Base-by-base conservation (phyloP, 2,113 vertebrate genomes). In the Gallinago media region DNA sequence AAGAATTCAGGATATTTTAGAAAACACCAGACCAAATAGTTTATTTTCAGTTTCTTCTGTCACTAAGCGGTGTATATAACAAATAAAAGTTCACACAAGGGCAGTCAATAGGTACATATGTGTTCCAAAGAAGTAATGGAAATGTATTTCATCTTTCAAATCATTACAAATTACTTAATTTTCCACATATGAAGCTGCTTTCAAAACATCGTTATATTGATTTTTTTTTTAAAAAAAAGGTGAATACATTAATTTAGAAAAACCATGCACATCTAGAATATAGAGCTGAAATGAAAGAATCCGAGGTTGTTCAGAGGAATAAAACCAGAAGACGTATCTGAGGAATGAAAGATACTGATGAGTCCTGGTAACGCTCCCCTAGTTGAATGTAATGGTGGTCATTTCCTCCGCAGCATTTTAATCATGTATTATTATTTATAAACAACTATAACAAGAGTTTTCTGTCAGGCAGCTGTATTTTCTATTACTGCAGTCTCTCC, bases 361-460 rank as follows among this genome's bases (percentile, higher is more conserved):
- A 80, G 47, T 77, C 85, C 44, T 71, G 80, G 94, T 93, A 92
- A 73, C 93, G 97, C 59, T 92, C 59, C 94, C 22, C 63, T 62
- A 55, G 67, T 73, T 94, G 88, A 97, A 95, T 96, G 92, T 84
- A 97, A 97, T 94, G 73, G 89, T 47, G 47, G 74, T 76, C 47
- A 85, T 98, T 95, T 97, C 85, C 89, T 97, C 96, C 85, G 89
- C 75, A 86, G 82, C 74, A 97, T 98, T 98, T 98, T 98, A 98
- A 98, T 98, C 92, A 97, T 86, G 52, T 92, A 75, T 91, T 96
- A 87, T 98, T 98, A 98, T 98, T 98, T 98, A 94, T 96, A 87
- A 98, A 97, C 68, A 97, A 81, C 88, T 87, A 72, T 26, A 94
- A 93, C 73, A 93, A 73, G 91, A 95, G 38, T 56, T 50, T 95